These are phyloP conservation scores for Ochotona princeps DNA, from an alignment of 2,113 vertebrate genomes.

Conservation along the genomic window DNA sequence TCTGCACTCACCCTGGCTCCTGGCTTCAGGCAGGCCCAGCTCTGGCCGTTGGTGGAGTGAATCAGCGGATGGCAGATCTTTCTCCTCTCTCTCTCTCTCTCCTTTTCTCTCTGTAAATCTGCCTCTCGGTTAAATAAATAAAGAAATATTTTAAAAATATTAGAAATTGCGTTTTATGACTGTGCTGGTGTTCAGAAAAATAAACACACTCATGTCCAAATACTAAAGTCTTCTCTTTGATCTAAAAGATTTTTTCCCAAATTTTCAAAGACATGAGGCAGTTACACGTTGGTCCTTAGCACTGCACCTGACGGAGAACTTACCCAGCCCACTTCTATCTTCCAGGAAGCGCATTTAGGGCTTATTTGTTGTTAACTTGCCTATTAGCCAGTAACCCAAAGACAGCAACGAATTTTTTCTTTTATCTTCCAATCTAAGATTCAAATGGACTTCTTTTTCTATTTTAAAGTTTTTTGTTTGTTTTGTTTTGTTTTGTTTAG, in stretches of 20 bases:
- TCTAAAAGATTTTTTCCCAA: background rate
- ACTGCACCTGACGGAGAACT: background rate
- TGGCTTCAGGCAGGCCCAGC: no score
- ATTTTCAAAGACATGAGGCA: background rate
- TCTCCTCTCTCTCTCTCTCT: no score
- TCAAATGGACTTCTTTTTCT: background rate
- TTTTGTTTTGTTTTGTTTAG: no score
- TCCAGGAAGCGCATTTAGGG: no score
- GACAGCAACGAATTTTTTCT: background rate
- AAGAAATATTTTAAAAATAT: background rate
- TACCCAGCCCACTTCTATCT: background rate
- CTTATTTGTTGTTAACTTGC: background rate
- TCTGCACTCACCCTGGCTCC: no score
- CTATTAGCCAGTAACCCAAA: background rate
- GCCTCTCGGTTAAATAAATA: no score
- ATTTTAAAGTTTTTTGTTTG: no score
- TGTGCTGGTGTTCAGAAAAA: background rate
- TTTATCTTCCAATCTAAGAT: background rate
- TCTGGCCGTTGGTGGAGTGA: no score
- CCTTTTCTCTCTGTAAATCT: no score
- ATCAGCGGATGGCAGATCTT: no score
- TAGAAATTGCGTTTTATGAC: background rate
- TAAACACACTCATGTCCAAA: background rate
- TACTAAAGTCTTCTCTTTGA: slow-evolving; percentile 32
- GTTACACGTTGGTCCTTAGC: background rate